A percentile compares a stretch with the other conserved stretches of the same genome.
Conservation (phyloP, 1,140 invertebrate species). For the Ceratosolen fusciceps region DNA sequence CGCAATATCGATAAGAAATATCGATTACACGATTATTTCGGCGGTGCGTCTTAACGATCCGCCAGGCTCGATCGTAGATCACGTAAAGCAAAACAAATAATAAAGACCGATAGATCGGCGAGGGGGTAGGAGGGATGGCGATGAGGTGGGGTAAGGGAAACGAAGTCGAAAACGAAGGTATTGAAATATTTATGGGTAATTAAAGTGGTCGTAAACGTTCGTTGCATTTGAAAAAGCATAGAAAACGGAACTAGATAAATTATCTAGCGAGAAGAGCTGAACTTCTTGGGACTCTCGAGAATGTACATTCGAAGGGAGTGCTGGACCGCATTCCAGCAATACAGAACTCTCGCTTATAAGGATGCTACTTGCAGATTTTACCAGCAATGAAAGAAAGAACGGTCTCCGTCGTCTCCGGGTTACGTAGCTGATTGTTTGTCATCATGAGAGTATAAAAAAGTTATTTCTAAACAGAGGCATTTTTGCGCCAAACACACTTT, state of each 20-base stretch:
- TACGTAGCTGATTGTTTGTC: conserved; percentile 25
- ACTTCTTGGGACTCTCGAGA: conserved; percentile 23
- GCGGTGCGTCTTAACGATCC: no score
- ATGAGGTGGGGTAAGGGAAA: no score
- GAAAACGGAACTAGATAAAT: conserved; percentile 25
- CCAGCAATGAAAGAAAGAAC: conserved; percentile 4
- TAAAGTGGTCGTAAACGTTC: neutral
- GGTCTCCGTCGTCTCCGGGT: no score
- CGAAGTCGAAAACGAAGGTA: no score
- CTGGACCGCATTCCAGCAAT: conserved; percentile 34
- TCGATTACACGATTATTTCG: no score
- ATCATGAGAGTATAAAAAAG: neutral
- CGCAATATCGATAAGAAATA: no score
- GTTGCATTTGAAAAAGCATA: neutral
- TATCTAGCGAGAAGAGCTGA: neutral
- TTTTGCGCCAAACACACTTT: neutral
- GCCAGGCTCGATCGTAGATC: no score
- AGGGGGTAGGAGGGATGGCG: no score
- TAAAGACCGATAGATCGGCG: no score
- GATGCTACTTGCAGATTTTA: conserved; percentile 20
- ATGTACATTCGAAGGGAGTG: conserved; percentile 40
- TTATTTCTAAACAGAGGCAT: neutral
- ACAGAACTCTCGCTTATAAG: conserved; percentile 31
- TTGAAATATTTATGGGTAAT: no score
- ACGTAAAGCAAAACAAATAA: no score